Base-by-base conservation (phyloP, 2,113 vertebrate genomes). In the Copsychus sechellarum region DNA sequence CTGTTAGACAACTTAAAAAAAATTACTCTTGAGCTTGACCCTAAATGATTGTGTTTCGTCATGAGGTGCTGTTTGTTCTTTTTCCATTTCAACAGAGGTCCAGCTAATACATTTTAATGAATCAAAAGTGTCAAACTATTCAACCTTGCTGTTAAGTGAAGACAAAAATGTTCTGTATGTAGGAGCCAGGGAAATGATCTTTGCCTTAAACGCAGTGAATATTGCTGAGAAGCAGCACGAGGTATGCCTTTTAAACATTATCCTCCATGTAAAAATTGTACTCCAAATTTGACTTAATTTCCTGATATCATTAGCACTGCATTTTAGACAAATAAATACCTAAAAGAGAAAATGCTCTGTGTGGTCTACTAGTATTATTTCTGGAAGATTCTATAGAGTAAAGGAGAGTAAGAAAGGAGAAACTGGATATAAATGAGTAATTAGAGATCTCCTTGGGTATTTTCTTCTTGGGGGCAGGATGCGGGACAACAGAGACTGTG, bases 141-240 rank as follows among this genome's bases (percentile, higher is more conserved):
- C 99, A 7, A 98, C 98, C 6, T 88, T 99, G 95, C 93, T 99
- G 96, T 98, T 99, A 94, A 99, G 96, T 48, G 98, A 99, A 90
- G 97, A 99, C 18, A 88, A 95, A 64, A 98, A 98, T 5, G 97
- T 98, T 5, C 96, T 99, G 5, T 99, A 99, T 15, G 98, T 99
- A 58, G 99, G 99, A 6, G 99, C 99, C 61, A 98, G 99, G 76
- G 99, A 99, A 92, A 98, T 98, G 21, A 97, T 99, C 92, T 99
- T 99, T 94, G 98, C 99, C 29, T 97, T 99, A 91, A 98, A 98
- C 3, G 98, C 98, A 19, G 94, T 93, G 62, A 96, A 99, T 57
- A 96, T 99, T 95, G 98, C 98, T 3, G 72, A 98, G 96, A 99
- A 98, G 97, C 98, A 96, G 84, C 98, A 99, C 0, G 99, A 99